Percentiles rank a stretch among this genome's conserved stretches.
These are phyloP conservation scores for Scelioninae gen. 1 DNA, from an alignment of 2,888 invertebrate species.

Conservation along the genomic window DNA sequence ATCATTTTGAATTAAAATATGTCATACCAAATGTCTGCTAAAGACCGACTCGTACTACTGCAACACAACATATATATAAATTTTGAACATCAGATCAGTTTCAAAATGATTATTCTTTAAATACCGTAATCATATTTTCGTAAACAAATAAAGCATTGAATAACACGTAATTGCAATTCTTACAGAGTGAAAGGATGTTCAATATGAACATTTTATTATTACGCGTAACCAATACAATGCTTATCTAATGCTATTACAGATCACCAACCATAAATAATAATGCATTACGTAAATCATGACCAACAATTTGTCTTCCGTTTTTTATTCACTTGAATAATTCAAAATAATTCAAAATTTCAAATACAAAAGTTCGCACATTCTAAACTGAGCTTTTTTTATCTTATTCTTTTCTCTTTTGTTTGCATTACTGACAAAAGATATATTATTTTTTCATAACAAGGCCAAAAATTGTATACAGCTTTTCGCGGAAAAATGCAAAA, in stretches of 20 bases:
- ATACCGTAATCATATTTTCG: background rate
- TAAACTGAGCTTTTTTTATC: no score
- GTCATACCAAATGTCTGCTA: conserved; percentile 30
- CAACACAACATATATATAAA: no score
- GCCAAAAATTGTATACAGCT: no score
- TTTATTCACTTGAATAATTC: background rate
- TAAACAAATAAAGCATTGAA: conserved; percentile 10
- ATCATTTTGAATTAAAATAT: no score
- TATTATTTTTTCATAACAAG: no score
- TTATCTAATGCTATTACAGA: conserved; percentile 36
- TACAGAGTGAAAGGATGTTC: conserved; percentile 45
- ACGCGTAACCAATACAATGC: conserved; percentile 15
- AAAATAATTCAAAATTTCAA: background rate
- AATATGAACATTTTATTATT: conserved; percentile 27
- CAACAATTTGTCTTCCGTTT: conserved; percentile 12
- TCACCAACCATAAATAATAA: conserved; percentile 32
- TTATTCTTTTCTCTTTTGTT: no score
- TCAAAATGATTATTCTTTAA: no score
- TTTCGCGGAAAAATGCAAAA: conserved; percentile 14
- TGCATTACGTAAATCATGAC: conserved; percentile 19
- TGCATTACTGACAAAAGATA: no score
- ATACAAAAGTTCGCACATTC: no score
- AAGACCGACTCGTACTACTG: conserved; percentile 66
- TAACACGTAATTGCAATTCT: conserved; percentile 2
- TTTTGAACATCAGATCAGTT: background rate